Percentiles rank a stretch among this genome's conserved stretches.
These are phyloP conservation scores for Digitonthophagus gazella DNA, from an alignment of 2,888 invertebrate genomes.

Conservation along the genomic window DNA sequence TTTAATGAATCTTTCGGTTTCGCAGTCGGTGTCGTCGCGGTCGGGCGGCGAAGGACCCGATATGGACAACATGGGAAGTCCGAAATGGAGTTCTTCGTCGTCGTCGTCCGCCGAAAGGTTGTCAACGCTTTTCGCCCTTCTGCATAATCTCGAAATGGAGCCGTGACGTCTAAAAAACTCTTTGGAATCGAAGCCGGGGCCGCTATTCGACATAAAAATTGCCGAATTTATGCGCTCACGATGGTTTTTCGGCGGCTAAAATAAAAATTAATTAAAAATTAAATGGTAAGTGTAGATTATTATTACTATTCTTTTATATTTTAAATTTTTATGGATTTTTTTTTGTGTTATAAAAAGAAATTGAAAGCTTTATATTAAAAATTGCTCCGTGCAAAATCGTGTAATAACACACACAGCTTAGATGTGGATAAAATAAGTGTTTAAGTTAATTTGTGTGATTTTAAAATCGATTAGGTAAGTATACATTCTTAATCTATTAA, in stretches of 20 bases:
- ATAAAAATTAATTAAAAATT: too few relatives aligned
- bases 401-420: background rate
- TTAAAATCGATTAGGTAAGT: too few relatives aligned
- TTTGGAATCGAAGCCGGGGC: slow-evolving; percentile 73
- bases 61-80: slow-evolving; percentile 73
- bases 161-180: slow-evolving; percentile 79
- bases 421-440: background rate
- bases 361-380: too few relatives aligned
- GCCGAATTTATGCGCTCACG: slow-evolving; percentile 83
- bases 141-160: slow-evolving; percentile 74
- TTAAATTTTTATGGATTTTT: too few relatives aligned
- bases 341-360: too few relatives aligned
- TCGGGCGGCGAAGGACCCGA: slow-evolving; percentile 79
- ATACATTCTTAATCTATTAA: too few relatives aligned
- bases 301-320: too few relatives aligned
- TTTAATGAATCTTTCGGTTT: slow-evolving; percentile 33
- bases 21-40: slow-evolving; percentile 53
- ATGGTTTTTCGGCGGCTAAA: slow-evolving; percentile 40
- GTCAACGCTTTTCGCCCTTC: slow-evolving; percentile 75
- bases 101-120: slow-evolving; percentile 57
- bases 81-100: slow-evolving; percentile 55
- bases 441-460: too few relatives aligned
- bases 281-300: too few relatives aligned
- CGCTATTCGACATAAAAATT: slow-evolving; percentile 76
- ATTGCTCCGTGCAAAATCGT: background rate